Conservation (phyloP, 2,113 vertebrate species). For the Trogon melanurus region DNA sequence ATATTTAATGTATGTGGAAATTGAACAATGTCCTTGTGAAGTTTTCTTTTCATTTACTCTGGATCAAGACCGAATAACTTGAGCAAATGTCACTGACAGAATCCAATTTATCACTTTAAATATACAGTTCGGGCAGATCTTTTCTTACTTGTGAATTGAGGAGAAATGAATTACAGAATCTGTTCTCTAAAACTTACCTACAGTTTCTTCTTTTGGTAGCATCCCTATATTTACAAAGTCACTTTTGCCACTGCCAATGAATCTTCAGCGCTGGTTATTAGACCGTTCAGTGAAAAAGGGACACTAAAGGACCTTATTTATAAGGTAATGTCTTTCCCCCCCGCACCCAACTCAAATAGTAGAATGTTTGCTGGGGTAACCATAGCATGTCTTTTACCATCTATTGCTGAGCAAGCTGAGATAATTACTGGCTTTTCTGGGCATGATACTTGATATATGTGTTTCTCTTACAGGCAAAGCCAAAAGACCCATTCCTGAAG, state of each 20-base stretch:
- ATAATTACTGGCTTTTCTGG: neutral
- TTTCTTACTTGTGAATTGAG: neutral
- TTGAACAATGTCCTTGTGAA: neutral
- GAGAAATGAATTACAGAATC: neutral
- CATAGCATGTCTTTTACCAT: neutral
- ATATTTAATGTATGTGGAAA: neutral
- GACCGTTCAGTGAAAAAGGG: conserved; percentile 92
- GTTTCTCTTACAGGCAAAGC: conserved; percentile 85
- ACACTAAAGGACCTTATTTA: conserved; percentile 95
- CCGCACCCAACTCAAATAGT: neutral
- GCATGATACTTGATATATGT: neutral
- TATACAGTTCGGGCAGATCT: neutral
- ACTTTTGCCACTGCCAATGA: conserved; percentile 90
- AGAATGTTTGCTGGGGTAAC: neutral
- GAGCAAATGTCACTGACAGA: neutral
- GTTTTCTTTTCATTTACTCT: neutral
- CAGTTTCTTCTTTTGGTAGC: conserved; percentile 79
- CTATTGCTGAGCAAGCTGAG: neutral
- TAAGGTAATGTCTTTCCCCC: conserved; percentile 80
- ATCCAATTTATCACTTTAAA: neutral
- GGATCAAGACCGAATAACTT: neutral
- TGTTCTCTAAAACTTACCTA: neutral
- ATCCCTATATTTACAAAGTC: conserved; percentile 88
- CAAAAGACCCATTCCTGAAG: conserved; percentile 91
- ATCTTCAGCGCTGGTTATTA: conserved; percentile 91